phyloP scores from a whole-genome alignment of 2,113 vertebrate species.

The Sula dactylatra region DNA sequence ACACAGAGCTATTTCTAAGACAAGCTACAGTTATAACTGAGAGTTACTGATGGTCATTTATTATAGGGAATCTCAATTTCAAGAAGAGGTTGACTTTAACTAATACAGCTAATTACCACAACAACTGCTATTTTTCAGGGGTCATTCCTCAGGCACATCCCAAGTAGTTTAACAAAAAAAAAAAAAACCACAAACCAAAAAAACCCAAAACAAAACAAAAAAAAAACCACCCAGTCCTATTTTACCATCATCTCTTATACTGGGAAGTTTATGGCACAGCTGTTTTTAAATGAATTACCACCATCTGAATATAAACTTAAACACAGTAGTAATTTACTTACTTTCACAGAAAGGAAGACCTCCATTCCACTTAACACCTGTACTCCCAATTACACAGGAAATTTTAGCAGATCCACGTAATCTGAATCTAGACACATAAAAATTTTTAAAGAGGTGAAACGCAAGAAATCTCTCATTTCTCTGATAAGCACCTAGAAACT shows the following conservation, averaged over 20 bases:
- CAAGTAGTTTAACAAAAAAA: neutral
- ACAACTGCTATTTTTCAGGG: neutral
- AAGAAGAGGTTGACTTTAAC: neutral
- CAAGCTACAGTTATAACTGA: neutral
- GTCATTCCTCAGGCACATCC: neutral
- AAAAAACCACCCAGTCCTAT: neutral
- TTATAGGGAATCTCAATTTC: neutral
- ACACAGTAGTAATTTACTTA: neutral
- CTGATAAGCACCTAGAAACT: neutral
- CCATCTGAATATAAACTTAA: neutral
- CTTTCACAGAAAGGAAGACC: constrained; percentile 16
- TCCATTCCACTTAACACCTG: neutral
- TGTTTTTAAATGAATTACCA: neutral
- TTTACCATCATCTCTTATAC: neutral
- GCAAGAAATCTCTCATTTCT: neutral
- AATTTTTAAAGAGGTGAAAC: neutral
- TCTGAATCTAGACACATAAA: constrained; percentile 25
- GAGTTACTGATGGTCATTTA: neutral
- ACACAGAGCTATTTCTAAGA: neutral
- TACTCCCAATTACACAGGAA: neutral
- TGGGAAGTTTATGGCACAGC: neutral
- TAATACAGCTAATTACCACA: neutral
- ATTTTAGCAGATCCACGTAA: neutral
- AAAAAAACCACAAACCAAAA: neutral
- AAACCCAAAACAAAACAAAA: neutral